Percentiles rank a stretch among this genome's conserved stretches.
These are phyloP conservation scores for Cynaeus angustus DNA, from an alignment of 2,888 invertebrate genomes.

Conservation along the genomic window DNA sequence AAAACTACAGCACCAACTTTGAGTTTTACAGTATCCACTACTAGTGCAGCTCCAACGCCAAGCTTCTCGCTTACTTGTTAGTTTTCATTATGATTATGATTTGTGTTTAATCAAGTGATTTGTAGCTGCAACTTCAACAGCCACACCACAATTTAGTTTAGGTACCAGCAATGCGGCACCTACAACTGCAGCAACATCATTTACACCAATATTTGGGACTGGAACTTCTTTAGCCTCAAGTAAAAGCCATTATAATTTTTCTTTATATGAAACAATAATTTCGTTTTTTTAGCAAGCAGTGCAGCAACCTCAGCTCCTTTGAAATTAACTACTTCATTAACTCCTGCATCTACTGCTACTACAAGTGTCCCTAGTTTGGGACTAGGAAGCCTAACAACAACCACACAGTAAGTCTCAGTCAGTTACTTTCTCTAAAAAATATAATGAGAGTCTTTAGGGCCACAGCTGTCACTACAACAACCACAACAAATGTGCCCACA, in stretches of 20 bases:
- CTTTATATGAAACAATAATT: not conserved
- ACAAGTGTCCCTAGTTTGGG: conserved; percentile 58
- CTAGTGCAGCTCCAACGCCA: conserved; percentile 49
- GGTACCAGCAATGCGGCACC: conserved; percentile 37
- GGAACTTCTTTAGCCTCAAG: conserved; percentile 24
- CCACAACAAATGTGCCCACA: conserved; percentile 64
- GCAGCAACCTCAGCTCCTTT: conserved; percentile 52
- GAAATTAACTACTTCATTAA: conserved; percentile 53
- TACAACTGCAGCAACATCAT: conserved; percentile 44
- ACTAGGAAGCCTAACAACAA: conserved; percentile 45
- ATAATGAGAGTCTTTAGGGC: conserved; percentile 20
- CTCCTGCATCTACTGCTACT: conserved; percentile 56
- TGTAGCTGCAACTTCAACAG: conserved; percentile 66
- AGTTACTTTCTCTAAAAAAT: not conserved
- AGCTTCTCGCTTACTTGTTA: conserved; percentile 64
- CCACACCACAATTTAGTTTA: conserved; percentile 62
- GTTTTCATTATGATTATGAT: not conserved
- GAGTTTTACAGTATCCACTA: conserved; percentile 51
- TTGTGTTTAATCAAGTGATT: not conserved
- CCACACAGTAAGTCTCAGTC: conserved; percentile 32
- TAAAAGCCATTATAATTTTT: not conserved
- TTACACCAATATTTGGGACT: conserved; percentile 40
- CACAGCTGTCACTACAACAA: conserved; percentile 47
- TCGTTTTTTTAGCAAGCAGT: conserved; percentile 45
- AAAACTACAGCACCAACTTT: conserved; percentile 51